These are phyloP conservation scores for Cryptoblepharus egeriae DNA, from an alignment of 2,797 vertebrate species.

Conservation along the genomic window DNA sequence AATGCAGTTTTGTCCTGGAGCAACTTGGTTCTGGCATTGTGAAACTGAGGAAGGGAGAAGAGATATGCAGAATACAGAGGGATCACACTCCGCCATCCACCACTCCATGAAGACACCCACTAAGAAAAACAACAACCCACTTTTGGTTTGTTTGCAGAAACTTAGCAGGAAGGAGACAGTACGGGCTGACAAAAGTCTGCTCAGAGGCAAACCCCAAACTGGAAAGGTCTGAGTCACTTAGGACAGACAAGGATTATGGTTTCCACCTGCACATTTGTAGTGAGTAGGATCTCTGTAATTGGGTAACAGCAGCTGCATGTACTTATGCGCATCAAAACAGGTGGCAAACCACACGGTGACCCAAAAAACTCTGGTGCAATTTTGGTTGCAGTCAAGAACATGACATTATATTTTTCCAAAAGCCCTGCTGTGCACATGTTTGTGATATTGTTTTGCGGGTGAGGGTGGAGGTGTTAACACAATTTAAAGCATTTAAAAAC, in stretches of 20 bases:
- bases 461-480: not conserved
- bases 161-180: not conserved
- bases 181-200: not conserved
- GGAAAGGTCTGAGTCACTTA: slow-evolving; percentile 2
- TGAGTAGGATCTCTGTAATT: not conserved
- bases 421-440: not conserved
- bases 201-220: not conserved
- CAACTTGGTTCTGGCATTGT: no score
- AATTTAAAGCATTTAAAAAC: not conserved
- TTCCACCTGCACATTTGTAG: not conserved
- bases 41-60: not conserved
- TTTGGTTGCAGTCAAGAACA: not conserved
- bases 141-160: not conserved
- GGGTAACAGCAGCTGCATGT: not conserved
- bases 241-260: not conserved
- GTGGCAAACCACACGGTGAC: slow-evolving; percentile 33
- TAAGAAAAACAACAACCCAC: not conserved
- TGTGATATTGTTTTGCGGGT: no score
- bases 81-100: not conserved
- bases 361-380: slow-evolving; percentile 17
- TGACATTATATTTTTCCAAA: not conserved
- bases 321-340: not conserved
- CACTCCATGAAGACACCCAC: not conserved
- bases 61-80: not conserved
- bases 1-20: no score